These are phyloP conservation scores for Danionella cerebrum DNA, from an alignment of 2,113 vertebrate species.

Conservation along the genomic window DNA sequence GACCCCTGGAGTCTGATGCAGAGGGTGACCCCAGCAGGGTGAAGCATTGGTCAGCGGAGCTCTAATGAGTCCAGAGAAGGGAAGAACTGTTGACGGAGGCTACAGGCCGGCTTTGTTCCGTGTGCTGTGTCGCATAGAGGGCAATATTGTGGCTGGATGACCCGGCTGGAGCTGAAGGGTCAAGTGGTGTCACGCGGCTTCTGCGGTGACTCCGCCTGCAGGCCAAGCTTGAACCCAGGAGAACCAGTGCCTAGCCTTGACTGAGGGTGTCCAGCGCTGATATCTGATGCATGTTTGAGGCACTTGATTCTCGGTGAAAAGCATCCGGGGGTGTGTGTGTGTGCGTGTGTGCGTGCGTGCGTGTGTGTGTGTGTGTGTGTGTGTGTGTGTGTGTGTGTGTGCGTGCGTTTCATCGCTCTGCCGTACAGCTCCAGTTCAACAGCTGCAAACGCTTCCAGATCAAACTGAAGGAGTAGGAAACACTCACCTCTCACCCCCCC, in stretches of 20 bases:
- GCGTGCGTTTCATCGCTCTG: slow-evolving; percentile 35
- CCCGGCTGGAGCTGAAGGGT: slow-evolving; percentile 30
- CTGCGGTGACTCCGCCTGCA: slow-evolving; percentile 28
- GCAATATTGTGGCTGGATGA: slow-evolving; percentile 41
- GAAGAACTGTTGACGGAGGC: slow-evolving; percentile 33
- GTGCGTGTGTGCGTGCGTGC: no score
- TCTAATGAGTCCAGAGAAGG: slow-evolving; percentile 36
- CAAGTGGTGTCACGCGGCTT: slow-evolving; percentile 40
- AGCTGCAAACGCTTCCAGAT: slow-evolving; percentile 65
- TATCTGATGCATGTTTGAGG: no score
- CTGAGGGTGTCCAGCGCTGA: background rate
- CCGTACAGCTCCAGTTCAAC: slow-evolving; percentile 47
- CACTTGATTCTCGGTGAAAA: no score
- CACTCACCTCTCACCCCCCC: slow-evolving; percentile 54
- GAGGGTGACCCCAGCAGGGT: slow-evolving; percentile 30
- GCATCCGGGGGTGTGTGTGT: no score
- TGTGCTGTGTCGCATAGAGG: slow-evolving; percentile 31
- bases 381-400: background rate
- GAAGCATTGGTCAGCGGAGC: slow-evolving; percentile 29
- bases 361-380: background rate
- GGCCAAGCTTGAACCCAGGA: slow-evolving; percentile 34
- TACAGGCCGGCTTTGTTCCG: slow-evolving; percentile 34
- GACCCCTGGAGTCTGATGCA: slow-evolving; percentile 32
- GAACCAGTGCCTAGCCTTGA: slow-evolving; percentile 3
- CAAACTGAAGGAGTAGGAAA: slow-evolving; percentile 48